Base-by-base conservation (phyloP, 2,888 invertebrate genomes). In the Diarsia rubi region DNA sequence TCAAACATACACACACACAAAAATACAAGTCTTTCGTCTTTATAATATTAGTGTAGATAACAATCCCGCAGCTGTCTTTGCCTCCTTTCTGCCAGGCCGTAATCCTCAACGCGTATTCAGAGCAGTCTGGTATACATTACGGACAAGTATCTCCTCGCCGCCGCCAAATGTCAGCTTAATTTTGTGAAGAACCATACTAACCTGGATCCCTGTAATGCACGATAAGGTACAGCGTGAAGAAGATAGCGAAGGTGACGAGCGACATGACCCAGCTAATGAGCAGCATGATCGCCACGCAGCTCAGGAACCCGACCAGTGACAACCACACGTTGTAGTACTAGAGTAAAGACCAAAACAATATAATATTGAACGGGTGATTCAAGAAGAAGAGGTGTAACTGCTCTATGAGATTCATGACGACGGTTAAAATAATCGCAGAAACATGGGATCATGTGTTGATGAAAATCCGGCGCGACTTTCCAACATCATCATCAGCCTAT, bases 311-410 rank as follows among this genome's bases (percentile, higher is more conserved):
- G 66, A 97, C 90, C 69, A 99, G 96, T 75, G 99, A 99, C 44
- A 99, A 88, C 99, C 99, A 99, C 78, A 98, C 98, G 95, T 99
- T 99, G 97, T 99, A 99, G 93, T 98, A 99, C 98, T 98, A 96
- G 54, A 97, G 96, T 62, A 71, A 69, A 9, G n/a, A 47, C 11
- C 12, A 64, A 64, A 6, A 31, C 3, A 54, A 31, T 9, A 47
- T 64, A 6, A 64, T 65, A 47, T 42, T 12, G 19, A 54, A 24
- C 16, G 31, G 5, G 3, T 37, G 5, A 14, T 16, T 14, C 65
- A 19, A 57, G 9, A 63, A 21, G 11, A 5, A 1, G 1, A 12
- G 19, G 45, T 59, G 42, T 42, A n/a, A 14, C 3, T 31, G 31
- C 31, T 31, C 31, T n/a, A 37, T 21, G 16, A 59, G 12, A 59